Conservation (phyloP, 2,113 vertebrate genomes). For the Callionymus lyra region DNA sequence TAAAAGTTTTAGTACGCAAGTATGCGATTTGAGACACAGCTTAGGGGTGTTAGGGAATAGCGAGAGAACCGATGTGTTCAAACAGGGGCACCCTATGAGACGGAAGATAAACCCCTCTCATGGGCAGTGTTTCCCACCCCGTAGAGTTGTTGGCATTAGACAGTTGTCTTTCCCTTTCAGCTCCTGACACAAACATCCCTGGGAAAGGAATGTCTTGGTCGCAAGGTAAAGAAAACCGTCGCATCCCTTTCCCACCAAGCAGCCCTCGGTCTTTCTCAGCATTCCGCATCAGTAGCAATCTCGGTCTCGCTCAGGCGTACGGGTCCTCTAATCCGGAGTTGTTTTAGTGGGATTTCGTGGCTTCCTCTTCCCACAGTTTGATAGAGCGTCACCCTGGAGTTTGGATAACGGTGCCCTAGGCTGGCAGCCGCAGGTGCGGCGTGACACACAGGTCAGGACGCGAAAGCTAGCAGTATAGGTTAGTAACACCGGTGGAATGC, state of each 20-base stretch:
- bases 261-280: conserved; percentile 72
- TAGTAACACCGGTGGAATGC: too few relatives aligned
- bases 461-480: conserved; percentile 19
- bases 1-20: too few relatives aligned
- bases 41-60: too few relatives aligned
- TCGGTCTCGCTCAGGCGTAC: conserved; percentile 64
- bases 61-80: too few relatives aligned
- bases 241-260: conserved; percentile 64
- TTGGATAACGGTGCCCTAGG: conserved; percentile 59
- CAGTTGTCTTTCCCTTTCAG: conserved; percentile 67
- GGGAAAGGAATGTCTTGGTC: conserved; percentile 79
- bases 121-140: conserved; percentile 53
- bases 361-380: conserved; percentile 80
- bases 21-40: too few relatives aligned
- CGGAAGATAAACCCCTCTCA: not conserved
- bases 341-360: conserved; percentile 73
- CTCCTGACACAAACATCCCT: conserved; percentile 68
- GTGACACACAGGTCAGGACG: conserved; percentile 57
- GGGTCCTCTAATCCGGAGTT: conserved; percentile 72
- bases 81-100: too few relatives aligned
- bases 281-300: conserved; percentile 76
- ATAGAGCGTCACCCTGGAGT: conserved; percentile 64
- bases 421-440: conserved; percentile 61
- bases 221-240: conserved; percentile 75
- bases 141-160: conserved; percentile 59